A percentile compares a stretch with the other conserved stretches of the same genome.
Conservation (phyloP, 2,888 invertebrate genomes). For the Aromia moschata region DNA sequence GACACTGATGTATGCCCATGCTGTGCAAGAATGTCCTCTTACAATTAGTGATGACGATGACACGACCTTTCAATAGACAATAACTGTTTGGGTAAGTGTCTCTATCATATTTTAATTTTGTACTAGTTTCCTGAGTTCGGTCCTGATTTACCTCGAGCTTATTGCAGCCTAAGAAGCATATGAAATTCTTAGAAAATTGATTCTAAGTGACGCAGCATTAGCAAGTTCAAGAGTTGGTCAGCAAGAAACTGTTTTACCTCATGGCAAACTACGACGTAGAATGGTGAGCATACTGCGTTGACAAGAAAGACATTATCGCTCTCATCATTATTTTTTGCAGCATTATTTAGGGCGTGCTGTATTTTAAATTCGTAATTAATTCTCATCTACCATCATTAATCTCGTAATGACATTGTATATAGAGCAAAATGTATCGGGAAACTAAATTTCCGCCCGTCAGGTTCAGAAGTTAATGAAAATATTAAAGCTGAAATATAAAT, state of each 20-base stretch:
- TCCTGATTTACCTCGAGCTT: too few species aligned
- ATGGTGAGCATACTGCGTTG: constrained; percentile 11
- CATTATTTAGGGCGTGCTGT: constrained; percentile 6
- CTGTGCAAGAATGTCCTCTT: too few species aligned
- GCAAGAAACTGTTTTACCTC: constrained; percentile 15
- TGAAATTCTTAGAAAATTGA: too few species aligned
- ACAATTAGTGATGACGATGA: too few species aligned
- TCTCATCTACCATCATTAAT: constrained; percentile 16
- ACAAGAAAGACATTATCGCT: constrained; percentile 19
- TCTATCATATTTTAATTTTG: too few species aligned
- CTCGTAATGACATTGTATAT: constrained; percentile 18
- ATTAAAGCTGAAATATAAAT: constrained; percentile 12
- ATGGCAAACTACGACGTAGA: too few species aligned
- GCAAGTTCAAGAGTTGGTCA: background rate
- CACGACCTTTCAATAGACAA: too few species aligned
- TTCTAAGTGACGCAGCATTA: background rate
- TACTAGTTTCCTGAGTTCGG: too few species aligned
- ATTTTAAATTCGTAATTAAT: constrained; percentile 25
- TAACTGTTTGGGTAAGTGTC: too few species aligned
- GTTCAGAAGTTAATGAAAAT: constrained; percentile 6
- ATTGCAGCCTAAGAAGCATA: too few species aligned
- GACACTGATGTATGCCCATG: too few species aligned
- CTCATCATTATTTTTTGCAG: constrained; percentile 21
- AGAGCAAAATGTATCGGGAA: constrained; percentile 1
- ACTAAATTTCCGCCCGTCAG: constrained; percentile 14